These are phyloP conservation scores for Drosophila pallidifrons DNA, from an alignment of 1,140 invertebrate species.

Conservation along the genomic window DNA sequence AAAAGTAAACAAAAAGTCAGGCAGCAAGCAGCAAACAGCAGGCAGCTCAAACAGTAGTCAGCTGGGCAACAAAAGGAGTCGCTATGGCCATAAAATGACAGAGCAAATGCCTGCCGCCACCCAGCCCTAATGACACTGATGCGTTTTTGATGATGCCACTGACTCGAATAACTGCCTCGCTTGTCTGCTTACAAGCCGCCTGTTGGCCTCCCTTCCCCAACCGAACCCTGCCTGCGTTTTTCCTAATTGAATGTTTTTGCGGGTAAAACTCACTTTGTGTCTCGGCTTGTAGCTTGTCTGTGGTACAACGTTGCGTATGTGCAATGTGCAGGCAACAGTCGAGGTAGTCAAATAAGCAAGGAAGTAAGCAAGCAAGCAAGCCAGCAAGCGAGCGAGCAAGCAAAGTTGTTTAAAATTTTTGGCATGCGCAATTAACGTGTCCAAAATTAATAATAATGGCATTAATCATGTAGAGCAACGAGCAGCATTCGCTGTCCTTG, in stretches of 20 bases:
- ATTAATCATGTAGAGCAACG: constrained; percentile 61
- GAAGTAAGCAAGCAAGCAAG: constrained; percentile 14
- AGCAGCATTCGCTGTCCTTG: constrained; percentile 23
- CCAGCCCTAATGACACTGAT: constrained; percentile 70
- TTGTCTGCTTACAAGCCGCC: constrained; percentile 18
- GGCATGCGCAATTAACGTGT: constrained; percentile 65
- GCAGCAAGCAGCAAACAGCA: constrained; percentile 18
- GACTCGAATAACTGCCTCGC: constrained; percentile 25
- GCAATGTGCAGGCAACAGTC: constrained; percentile 46
- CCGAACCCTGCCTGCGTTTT: constrained; percentile 12
- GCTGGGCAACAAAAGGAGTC: constrained; percentile 40
- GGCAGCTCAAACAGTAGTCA: constrained; percentile 13
- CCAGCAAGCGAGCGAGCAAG: constrained; percentile 19
- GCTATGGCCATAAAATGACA: constrained; percentile 74
- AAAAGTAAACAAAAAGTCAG: constrained; percentile 70
- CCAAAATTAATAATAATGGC: constrained; percentile 74
- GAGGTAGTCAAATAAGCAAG: too few species aligned
- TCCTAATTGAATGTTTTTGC: constrained; percentile 67
- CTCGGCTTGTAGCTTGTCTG: not conserved
- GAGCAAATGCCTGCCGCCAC: constrained; percentile 60
- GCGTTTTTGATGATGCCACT: constrained; percentile 81
- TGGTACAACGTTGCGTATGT: constrained; percentile 65
- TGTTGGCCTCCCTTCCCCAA: not conserved
- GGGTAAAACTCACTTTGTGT: not conserved
- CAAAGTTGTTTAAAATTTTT: constrained; percentile 64